Conservation (phyloP, 2,888 invertebrate genomes). For the Quadriops clusia region DNA sequence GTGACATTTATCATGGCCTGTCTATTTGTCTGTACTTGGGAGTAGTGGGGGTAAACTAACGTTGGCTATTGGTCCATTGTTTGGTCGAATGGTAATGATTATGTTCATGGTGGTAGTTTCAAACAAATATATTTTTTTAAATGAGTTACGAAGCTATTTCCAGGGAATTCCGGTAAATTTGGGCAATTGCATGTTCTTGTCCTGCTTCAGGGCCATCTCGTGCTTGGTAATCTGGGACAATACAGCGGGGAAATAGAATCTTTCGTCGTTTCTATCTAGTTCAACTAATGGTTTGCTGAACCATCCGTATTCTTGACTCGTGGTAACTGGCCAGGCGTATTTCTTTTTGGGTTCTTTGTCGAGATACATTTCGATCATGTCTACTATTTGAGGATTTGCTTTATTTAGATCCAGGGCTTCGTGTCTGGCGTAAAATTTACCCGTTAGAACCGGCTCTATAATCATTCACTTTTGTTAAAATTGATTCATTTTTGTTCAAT, state of each 20-base stretch:
- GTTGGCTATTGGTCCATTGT: too few relatives aligned
- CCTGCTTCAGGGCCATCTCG: conserved; percentile 15
- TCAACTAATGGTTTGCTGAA: conserved; percentile 21
- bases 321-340: conserved; percentile 27
- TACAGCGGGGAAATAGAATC: conserved; percentile 19
- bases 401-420: conserved; percentile 21
- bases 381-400: conserved; percentile 22
- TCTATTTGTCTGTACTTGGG: too few relatives aligned
- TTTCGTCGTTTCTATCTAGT: conserved; percentile 21
- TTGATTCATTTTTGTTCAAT: conserved; percentile 11
- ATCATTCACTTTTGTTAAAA: conserved; percentile 11
- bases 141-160: too few relatives aligned
- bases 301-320: conserved; percentile 30
- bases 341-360: conserved; percentile 26
- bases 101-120: too few relatives aligned
- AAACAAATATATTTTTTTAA: too few relatives aligned
- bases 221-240: conserved; percentile 16
- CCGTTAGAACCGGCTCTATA: conserved; percentile 24
- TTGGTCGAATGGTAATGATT: too few relatives aligned
- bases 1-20: too few relatives aligned
- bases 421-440: conserved; percentile 32
- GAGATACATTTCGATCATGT: conserved; percentile 22
- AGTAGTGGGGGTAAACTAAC: too few relatives aligned
- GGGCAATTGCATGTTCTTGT: conserved; percentile 17
- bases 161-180: conserved; percentile 22